phyloP scores from a whole-genome alignment of 2,888 invertebrate species.

The Troides oblongomaculatus region DNA sequence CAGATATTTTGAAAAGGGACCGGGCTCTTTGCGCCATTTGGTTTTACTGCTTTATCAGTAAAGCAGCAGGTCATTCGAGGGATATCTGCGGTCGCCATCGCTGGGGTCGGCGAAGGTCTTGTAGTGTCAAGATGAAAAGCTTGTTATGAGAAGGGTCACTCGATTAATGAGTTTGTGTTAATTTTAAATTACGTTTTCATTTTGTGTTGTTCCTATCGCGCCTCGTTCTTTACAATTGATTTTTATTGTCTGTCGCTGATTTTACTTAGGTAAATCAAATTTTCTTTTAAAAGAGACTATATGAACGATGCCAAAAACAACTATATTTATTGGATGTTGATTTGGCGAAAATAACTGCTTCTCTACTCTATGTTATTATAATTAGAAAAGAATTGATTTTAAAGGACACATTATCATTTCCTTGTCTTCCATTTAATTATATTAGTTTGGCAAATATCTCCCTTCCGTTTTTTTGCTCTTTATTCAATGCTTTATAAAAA shows the following conservation, averaged over 20 bases:
- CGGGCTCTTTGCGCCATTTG: conserved; percentile 54
- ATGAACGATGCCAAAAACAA: too few species aligned
- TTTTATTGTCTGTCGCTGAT: neutral
- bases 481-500: too few species aligned
- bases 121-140: conserved; percentile 71
- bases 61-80: conserved; percentile 62
- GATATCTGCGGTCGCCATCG: conserved; percentile 69
- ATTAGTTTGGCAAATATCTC: too few species aligned
- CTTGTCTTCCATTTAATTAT: too few species aligned
- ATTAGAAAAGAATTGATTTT: too few species aligned
- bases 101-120: conserved; percentile 59
- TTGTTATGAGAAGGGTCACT: conserved; percentile 69
- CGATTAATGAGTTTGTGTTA: conserved; percentile 62
- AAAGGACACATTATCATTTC: too few species aligned
- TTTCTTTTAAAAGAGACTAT: too few species aligned
- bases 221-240: neutral
- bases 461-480: too few species aligned
- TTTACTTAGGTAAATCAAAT: neutral
- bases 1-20: conserved; percentile 43
- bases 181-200: conserved; percentile 28
- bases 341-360: too few species aligned
- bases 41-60: conserved; percentile 67
- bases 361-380: too few species aligned
- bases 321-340: too few species aligned
- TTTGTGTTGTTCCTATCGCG: neutral